Conservation (phyloP, 2,113 vertebrate genomes). For the Tychaedon coryphoeus region DNA sequence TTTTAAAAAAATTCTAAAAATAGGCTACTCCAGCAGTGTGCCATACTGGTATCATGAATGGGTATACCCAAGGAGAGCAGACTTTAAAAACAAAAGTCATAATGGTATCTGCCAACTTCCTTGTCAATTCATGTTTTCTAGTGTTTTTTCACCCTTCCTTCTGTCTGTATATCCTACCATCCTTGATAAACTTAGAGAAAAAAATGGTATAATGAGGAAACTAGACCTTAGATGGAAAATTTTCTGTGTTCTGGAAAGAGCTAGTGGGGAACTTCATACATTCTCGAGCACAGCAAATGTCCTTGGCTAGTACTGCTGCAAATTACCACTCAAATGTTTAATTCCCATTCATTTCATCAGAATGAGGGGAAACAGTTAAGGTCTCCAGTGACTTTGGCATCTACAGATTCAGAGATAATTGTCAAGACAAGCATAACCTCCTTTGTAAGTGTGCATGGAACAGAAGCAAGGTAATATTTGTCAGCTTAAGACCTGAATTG, state of each 20-base stretch:
- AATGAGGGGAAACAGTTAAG: not conserved
- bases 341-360: not conserved
- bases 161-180: not conserved
- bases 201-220: not conserved
- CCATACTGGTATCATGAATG: not conserved
- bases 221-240: not conserved
- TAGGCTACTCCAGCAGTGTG: not conserved
- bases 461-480: not conserved
- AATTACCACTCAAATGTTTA: not conserved
- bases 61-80: not conserved
- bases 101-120: accelerated
- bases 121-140: not conserved
- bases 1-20: not conserved
- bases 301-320: not conserved
- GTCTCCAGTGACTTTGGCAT: not conserved
- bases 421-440: not conserved
- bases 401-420: not conserved
- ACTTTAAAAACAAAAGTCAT: not conserved
- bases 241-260: not conserved
- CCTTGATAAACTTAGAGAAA: not conserved
- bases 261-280: not conserved
- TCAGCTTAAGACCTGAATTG: not conserved
- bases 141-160: not conserved
- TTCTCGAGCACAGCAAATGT: not conserved
- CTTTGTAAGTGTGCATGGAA: not conserved